phyloP scores from a whole-genome alignment of 2,888 invertebrate genomes.

The Acrobasis consociella region DNA sequence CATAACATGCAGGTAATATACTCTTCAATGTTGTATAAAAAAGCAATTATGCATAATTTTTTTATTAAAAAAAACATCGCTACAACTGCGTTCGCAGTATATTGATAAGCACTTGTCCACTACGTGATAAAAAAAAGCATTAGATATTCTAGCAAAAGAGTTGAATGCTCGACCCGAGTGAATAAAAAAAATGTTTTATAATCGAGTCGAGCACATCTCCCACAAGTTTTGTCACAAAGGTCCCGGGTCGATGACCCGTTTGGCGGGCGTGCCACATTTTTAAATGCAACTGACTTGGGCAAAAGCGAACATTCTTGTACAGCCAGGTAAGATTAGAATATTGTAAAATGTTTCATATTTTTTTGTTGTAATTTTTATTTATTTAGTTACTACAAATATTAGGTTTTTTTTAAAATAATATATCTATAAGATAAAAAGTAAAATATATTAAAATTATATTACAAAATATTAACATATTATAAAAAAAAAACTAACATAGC shows the following conservation, averaged over 20 bases:
- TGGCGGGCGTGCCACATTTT: slow-evolving; percentile 76
- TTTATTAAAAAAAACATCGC: background rate
- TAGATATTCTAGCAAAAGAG: slow-evolving; percentile 44
- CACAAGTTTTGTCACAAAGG: slow-evolving; percentile 79
- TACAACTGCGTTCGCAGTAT: slow-evolving; percentile 13
- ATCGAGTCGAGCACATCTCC: slow-evolving; percentile 62
- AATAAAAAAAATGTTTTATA: slow-evolving; percentile 46
- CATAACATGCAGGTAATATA: background rate
- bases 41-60: slow-evolving; percentile 6
- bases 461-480: no score
- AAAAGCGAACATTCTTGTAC: slow-evolving; percentile 42
- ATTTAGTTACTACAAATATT: no score
- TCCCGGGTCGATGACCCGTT: slow-evolving; percentile 73
- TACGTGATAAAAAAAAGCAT: slow-evolving; percentile 40
- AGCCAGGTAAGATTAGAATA: slow-evolving; percentile 25
- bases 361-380: background rate
- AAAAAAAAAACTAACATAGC: no score
- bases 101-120: slow-evolving; percentile 21
- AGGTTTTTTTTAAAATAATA: no score
- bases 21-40: slow-evolving; percentile 1
- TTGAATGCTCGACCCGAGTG: slow-evolving; percentile 42
- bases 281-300: slow-evolving; percentile 57
- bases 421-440: no score
- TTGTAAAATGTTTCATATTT: background rate
- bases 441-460: no score